Conservation (phyloP, 2,797 vertebrate species). For the Chiroxiphia lanceolata region DNA sequence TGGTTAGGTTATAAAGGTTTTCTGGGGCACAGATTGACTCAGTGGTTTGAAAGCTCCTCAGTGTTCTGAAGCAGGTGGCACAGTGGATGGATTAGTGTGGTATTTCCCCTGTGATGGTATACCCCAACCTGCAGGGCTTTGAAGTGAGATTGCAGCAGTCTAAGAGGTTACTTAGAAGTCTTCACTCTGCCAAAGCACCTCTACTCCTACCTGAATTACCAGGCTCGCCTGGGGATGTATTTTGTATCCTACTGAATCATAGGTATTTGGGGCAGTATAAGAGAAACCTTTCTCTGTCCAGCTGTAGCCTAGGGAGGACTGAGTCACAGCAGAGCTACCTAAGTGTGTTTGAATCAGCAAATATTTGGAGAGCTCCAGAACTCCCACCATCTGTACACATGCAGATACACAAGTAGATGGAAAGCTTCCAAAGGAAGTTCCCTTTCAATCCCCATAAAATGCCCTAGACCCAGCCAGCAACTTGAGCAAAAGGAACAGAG, state of each 20-base stretch:
- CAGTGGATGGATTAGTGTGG: rapidly evolving
- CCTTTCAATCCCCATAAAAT: not conserved
- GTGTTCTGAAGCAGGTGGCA: not conserved
- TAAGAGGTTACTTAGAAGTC: not conserved
- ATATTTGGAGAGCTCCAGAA: constrained; percentile 29
- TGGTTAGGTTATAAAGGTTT: not conserved
- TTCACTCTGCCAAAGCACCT: not conserved
- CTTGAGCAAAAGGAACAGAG: not conserved
- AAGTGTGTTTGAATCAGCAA: not conserved
- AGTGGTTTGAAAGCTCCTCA: not conserved
- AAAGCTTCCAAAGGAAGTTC: constrained; percentile 28
- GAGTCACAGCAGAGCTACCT: not conserved
- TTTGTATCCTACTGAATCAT: not conserved
- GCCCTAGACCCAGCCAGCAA: not conserved
- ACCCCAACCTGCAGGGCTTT: not conserved
- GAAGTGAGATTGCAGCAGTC: not conserved
- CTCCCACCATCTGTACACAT: not conserved
- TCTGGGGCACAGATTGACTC: not conserved
- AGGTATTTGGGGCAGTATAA: not conserved
- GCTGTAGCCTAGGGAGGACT: not conserved
- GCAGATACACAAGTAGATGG: constrained; percentile 2
- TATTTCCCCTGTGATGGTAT: not conserved
- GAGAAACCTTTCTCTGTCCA: not conserved
- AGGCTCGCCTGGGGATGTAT: rapidly evolving
- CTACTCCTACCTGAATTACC: not conserved